Base-by-base conservation (phyloP, 2,113 vertebrate genomes). In the Lipophrys pholis region DNA sequence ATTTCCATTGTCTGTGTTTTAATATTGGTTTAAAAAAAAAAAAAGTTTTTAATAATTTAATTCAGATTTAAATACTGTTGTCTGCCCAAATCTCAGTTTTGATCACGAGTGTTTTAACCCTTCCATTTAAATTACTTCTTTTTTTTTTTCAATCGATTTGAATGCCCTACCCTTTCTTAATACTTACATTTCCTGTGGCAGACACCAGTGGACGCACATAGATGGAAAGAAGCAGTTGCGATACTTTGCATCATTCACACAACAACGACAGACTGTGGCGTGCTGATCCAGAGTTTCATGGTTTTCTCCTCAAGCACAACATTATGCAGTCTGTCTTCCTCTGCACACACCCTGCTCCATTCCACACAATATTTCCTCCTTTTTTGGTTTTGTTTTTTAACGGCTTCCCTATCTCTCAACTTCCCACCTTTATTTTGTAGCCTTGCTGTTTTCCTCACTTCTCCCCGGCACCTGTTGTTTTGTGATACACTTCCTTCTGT, bases 211-310 rank as follows among this genome's bases (percentile, higher is more conserved):
- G 40, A 66, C 42, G 55, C 63, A 58, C 49, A 45, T 69, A 66
- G 64, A 50, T 17, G 55, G 15, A 62, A 70, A 54, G 66, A 83
- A 83, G 69, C 80, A 55, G 80, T 67, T 85, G 83, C 63, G n/a
- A 16, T 38, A 46, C 69, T 76, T 63, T 71, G 40, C 30, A 17
- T 65, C 69, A 80, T 63, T 65, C 58, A 61, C 42, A 71, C 49
- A 63, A 51, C 57, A 75, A 76, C 62, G 35, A 38, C 40, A 56
- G 70, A 76, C 76, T 36, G 41, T 5, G 64, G 75, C 81, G 61
- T 83, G 21, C 21, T 30, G 21, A 2, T 30, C 21, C 21, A 59
- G 42, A 70, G 12, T 90, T 83, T 75, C 62, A 83, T 52, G 41
- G 64, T 49, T 73, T 75, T 45, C 57, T 39, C 62, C 67, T 35